Evolutionary conservation across 2,888 invertebrate species (phyloP).

Genomic region (Pollenia griseotomentosa): DNA sequence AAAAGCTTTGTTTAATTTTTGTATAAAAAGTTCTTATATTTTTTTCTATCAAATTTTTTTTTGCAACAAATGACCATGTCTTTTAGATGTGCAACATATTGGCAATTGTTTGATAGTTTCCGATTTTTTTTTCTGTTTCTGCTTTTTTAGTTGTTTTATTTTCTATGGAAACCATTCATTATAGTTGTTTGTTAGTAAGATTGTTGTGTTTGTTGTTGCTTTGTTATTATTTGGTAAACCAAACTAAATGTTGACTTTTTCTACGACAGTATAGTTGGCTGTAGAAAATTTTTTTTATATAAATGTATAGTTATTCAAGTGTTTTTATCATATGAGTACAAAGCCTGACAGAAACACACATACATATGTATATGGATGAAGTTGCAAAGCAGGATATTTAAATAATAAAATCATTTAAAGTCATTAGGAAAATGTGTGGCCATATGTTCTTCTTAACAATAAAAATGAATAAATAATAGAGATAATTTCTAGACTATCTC

Average conservation of each 20-base stretch:
- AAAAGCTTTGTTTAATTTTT: background rate
- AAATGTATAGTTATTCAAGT: background rate
- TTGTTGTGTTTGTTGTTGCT: slow-evolving; percentile 52
- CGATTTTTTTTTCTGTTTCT: slow-evolving; percentile 23
- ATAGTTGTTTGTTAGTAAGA: slow-evolving; percentile 58
- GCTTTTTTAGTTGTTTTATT: slow-evolving; percentile 39
- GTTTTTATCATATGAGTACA: background rate
- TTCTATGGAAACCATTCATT: slow-evolving; percentile 55
- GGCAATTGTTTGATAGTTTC: slow-evolving; percentile 71
- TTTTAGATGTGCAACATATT: slow-evolving; percentile 63
- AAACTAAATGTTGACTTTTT: slow-evolving; percentile 64
- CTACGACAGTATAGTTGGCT: slow-evolving; percentile 18
- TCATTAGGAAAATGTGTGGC: no score
- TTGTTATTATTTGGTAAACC: slow-evolving; percentile 67
- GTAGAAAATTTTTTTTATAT: background rate
- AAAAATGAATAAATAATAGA: no score
- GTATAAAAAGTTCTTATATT: slow-evolving; percentile 3
- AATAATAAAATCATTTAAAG: background rate
- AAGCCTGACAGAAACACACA: background rate
- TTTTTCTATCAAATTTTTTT: slow-evolving; percentile 18
- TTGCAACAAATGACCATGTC: slow-evolving; percentile 45
- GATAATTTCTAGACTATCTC: no score
- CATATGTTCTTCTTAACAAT: no score
- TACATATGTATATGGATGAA: background rate
- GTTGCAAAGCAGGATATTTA: background rate